Percentiles rank a stretch among this genome's conserved stretches.
Evolutionary conservation across 2,888 invertebrate species (phyloP).

Genomic region (Neelides folsomi): DNA sequence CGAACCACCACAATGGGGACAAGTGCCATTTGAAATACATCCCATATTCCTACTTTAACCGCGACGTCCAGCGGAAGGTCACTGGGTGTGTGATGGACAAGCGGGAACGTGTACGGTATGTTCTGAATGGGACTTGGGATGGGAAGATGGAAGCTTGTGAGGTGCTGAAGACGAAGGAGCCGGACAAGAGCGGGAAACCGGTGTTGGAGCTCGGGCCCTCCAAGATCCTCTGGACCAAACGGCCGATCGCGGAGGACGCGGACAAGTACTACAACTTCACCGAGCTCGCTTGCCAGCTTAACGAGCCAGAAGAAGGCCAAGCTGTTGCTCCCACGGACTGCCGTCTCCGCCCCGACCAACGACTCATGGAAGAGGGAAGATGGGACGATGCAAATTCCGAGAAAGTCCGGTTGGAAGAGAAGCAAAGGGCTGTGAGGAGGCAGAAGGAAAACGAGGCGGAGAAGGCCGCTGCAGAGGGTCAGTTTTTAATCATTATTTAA

Average conservation of each 20-base stretch:
- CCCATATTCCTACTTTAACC: conserved; percentile 96
- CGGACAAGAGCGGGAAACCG: conserved; percentile 54
- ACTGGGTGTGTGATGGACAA: conserved; percentile 51
- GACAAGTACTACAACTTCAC: conserved; percentile 88
- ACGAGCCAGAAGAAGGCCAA: conserved; percentile 81
- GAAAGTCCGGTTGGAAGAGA: conserved; percentile 81
- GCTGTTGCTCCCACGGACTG: conserved; percentile 95
- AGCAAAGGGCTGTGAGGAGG: conserved; percentile 71
- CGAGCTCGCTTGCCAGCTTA: conserved; percentile 84
- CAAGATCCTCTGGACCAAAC: conserved; percentile 63
- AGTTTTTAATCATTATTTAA: neutral
- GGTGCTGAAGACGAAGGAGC: conserved; percentile 57
- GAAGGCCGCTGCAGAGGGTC: conserved; percentile 41
- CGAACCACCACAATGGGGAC: conserved; percentile 74
- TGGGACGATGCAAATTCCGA: conserved; percentile 85
- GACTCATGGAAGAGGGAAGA: conserved; percentile 86
- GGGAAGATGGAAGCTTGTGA: conserved; percentile 84
- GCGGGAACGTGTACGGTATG: conserved; percentile 47
- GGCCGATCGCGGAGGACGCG: conserved; percentile 44
- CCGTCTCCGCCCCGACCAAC: conserved; percentile 83
- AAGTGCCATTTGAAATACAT: conserved; percentile 94
- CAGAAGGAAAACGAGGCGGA: conserved; percentile 68
- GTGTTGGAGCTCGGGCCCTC: conserved; percentile 86
- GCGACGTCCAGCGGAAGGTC: conserved; percentile 83
- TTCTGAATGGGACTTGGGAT: conserved; percentile 85